A percentile compares a stretch with the other conserved stretches of the same genome.
Conservation (phyloP, 2,888 invertebrate species). For the Caenorhabditis sp. region DNA sequence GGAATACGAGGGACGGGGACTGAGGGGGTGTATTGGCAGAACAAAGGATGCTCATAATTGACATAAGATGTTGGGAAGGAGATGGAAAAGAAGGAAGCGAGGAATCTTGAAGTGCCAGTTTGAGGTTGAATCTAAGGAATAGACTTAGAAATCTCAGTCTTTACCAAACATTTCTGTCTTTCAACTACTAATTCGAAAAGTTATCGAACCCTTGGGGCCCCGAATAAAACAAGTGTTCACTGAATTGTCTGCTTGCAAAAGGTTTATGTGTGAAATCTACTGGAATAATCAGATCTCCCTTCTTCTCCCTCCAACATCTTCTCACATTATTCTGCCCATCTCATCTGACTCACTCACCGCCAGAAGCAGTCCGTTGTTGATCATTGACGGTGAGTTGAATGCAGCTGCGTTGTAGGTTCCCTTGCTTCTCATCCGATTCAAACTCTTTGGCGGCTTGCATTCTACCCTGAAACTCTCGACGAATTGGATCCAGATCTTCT, state of each 20-base stretch:
- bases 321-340: neutral
- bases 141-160: neutral
- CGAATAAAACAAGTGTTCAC: neutral
- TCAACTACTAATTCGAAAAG: neutral
- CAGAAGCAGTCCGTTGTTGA: slow-evolving; percentile 59
- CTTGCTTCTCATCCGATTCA: slow-evolving; percentile 64
- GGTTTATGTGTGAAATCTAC: slow-evolving; percentile 16
- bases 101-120: neutral
- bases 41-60: slow-evolving; percentile 13
- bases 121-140: neutral
- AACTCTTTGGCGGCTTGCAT: slow-evolving; percentile 62
- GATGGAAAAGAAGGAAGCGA: neutral
- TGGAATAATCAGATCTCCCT: slow-evolving; percentile 31
- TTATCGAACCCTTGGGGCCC: slow-evolving; percentile 7
- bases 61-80: slow-evolving; percentile 19
- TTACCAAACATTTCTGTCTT: neutral
- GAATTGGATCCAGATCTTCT: neutral
- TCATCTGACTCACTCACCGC: slow-evolving; percentile 52
- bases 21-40: neutral
- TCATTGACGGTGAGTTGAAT: slow-evolving; percentile 56
- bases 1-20: too few species aligned
- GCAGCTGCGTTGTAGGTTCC: slow-evolving; percentile 56
- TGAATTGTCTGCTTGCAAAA: slow-evolving; percentile 21
- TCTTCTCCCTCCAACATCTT: neutral
- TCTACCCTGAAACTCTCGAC: slow-evolving; percentile 31